phyloP scores from a whole-genome alignment of 2,888 invertebrate species.

The Pristionchus mayeri region DNA sequence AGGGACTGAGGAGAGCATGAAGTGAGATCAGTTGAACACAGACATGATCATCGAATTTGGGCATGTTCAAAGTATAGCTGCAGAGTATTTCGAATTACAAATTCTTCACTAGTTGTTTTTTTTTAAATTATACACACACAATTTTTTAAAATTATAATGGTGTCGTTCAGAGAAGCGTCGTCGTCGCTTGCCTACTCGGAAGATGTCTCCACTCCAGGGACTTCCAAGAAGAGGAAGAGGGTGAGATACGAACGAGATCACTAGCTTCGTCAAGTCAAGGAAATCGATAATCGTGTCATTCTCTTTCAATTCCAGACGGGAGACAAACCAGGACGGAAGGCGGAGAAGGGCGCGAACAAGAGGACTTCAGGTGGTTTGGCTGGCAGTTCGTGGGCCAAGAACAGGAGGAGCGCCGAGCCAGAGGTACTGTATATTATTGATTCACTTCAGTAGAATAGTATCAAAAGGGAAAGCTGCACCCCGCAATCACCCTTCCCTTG shows the following conservation, averaged over 20 bases:
- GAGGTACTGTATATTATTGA: neutral
- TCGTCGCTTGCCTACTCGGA: slow-evolving; percentile 10
- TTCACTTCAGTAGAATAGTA: neutral
- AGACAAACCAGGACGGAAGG: neutral
- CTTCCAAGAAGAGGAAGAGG: slow-evolving; percentile 14
- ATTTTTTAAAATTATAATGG: too few species aligned
- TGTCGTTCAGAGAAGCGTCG: neutral
- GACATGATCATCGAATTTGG: too few species aligned
- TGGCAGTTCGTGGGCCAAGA: slow-evolving; percentile 9
- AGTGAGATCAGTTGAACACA: too few species aligned
- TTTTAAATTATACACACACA: too few species aligned
- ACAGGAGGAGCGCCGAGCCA: neutral
- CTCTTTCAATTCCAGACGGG: neutral
- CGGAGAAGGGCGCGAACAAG: neutral
- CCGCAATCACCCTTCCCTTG: neutral
- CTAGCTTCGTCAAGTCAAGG: neutral
- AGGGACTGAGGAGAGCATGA: neutral
- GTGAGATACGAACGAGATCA: neutral
- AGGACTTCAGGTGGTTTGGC: too few species aligned
- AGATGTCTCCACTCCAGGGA: neutral
- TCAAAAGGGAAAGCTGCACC: neutral
- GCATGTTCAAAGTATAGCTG: too few species aligned
- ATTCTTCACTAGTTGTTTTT: too few species aligned
- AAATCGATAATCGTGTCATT: neutral
- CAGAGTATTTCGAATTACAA: too few species aligned